Conservation (phyloP, 92 coral and sea anemone species). For the Palythoa grandis region DNA sequence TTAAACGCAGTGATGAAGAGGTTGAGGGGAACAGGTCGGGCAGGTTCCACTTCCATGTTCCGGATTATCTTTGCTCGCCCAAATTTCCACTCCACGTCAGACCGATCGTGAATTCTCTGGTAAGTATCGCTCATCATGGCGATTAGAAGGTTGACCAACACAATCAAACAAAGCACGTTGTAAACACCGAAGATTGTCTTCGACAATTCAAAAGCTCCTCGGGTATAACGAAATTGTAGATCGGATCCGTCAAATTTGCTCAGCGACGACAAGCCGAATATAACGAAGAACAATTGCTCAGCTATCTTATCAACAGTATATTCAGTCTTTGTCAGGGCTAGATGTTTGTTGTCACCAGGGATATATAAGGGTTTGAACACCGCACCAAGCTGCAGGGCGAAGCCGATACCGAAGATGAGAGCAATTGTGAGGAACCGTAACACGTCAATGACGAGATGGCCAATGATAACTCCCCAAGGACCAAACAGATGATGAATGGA, state of each 20-base stretch:
- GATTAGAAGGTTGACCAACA: constrained; percentile 85
- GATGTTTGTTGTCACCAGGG: constrained; percentile 1
- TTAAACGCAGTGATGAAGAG: constrained; percentile 74
- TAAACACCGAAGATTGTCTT: constrained; percentile 87
- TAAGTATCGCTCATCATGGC: constrained; percentile 99
- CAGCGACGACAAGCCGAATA: constrained; percentile 79
- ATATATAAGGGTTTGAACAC: constrained; percentile 76
- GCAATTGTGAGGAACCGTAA: constrained; percentile 82
- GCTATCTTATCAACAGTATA: constrained; percentile 56
- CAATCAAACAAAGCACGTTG: constrained; percentile 81
- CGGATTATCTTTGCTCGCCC: constrained; percentile 93
- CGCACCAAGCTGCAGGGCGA: constrained; percentile 87
- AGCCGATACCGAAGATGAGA: constrained; percentile 80
- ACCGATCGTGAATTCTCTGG: constrained; percentile 88
- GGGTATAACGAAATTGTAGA: neutral
- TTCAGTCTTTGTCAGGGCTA: neutral
- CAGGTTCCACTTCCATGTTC: constrained; percentile 87
- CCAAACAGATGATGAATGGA: constrained; percentile 97
- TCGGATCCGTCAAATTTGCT: constrained; percentile 41
- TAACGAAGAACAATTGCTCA: constrained; percentile 74
- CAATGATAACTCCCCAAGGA: constrained; percentile 99
- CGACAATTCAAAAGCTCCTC: constrained; percentile 52
- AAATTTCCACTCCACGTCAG: constrained; percentile 96
- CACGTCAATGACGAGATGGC: constrained; percentile 91
- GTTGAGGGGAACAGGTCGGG: constrained; percentile 90